Base-by-base conservation (phyloP, 2,113 vertebrate species). In the Paradoxurus hermaphroditus region DNA sequence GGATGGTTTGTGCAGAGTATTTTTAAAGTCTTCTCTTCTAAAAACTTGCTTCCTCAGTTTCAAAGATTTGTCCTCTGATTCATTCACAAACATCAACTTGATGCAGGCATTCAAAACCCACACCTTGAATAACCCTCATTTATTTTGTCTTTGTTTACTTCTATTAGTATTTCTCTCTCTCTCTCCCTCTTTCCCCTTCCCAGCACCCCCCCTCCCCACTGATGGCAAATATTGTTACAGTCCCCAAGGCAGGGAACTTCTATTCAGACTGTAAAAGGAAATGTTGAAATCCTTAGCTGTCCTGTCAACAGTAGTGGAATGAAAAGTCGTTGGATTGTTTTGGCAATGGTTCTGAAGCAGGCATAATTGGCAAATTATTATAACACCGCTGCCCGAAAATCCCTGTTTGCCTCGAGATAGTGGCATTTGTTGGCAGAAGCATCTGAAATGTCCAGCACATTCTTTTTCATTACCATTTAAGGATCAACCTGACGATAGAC, bases 231-330 rank as follows among this genome's bases (percentile, higher is more conserved):
- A 97, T 97, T 97, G 82, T n/a, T 95, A 63, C 7, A 93, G 36
- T 95, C 97, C 98, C 91, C 96, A 98, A 98, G 98, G 98, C 98
- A 97, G 97, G 95, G 96, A 95, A 97, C 97, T 97, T 98, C 87
- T 97, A 89, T 95, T 97, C 29, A 53, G 83, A 86, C 96, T 97
- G 68, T 95, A 97, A 97, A 90, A 98, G 97, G 97, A 98, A 98
- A 97, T 97, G 97, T 98, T 98, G 96, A 97, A 97, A 96, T 98
- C 95, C 39, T 97, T 95, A 90, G 86, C 93, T 96, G 67, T 83
- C 97, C 97, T 97, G 92, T 95, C 98, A 98, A 97, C 97, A 98
- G 97, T 97, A 96, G 97, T 97, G 98, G 97, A 95, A 95, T 98
- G 98, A 98, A 98, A 98, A 98, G 97, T 94, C 97, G 49, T 97